These are phyloP conservation scores for Tipula confusa DNA, from an alignment of 2,888 invertebrate genomes.

Conservation along the genomic window DNA sequence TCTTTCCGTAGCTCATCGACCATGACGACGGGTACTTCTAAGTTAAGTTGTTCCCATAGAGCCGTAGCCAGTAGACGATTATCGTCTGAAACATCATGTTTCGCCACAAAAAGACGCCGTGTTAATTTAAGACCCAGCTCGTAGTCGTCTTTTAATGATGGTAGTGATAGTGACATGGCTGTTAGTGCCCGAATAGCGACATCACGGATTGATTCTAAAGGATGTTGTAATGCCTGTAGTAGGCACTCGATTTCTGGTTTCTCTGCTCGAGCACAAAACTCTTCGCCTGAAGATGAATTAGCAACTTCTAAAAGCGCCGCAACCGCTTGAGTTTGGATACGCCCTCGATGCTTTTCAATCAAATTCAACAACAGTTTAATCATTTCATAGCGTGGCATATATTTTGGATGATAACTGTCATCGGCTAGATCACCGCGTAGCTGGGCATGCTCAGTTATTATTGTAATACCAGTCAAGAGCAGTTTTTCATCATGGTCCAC, in stretches of 20 bases:
- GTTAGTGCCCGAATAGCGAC: slow-evolving; percentile 70
- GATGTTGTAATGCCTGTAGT: slow-evolving; percentile 70
- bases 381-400: slow-evolving; percentile 78
- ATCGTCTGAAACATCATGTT: slow-evolving; percentile 72
- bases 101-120: slow-evolving; percentile 77
- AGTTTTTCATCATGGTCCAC: slow-evolving; percentile 55
- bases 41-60: slow-evolving; percentile 58
- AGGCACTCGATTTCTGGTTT: slow-evolving; percentile 71
- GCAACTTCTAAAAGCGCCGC: slow-evolving; percentile 78
- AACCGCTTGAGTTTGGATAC: slow-evolving; percentile 72
- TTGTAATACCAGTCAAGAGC: slow-evolving; percentile 58
- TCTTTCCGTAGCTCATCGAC: slow-evolving; percentile 57
- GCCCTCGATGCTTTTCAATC: slow-evolving; percentile 64
- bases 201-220: slow-evolving; percentile 68
- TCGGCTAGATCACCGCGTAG: slow-evolving; percentile 51
- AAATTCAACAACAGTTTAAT: slow-evolving; percentile 73
- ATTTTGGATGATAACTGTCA: slow-evolving; percentile 62
- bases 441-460: slow-evolving; percentile 70
- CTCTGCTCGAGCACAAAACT: slow-evolving; percentile 59
- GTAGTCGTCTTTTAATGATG: slow-evolving; percentile 55
- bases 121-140: slow-evolving; percentile 59
- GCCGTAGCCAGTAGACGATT: slow-evolving; percentile 62
- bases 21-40: slow-evolving; percentile 51
- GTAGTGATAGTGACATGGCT: slow-evolving; percentile 60
- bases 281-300: slow-evolving; percentile 63